Conservation (phyloP, 2,113 vertebrate genomes). For the Girardinichthys multiradiatus region DNA sequence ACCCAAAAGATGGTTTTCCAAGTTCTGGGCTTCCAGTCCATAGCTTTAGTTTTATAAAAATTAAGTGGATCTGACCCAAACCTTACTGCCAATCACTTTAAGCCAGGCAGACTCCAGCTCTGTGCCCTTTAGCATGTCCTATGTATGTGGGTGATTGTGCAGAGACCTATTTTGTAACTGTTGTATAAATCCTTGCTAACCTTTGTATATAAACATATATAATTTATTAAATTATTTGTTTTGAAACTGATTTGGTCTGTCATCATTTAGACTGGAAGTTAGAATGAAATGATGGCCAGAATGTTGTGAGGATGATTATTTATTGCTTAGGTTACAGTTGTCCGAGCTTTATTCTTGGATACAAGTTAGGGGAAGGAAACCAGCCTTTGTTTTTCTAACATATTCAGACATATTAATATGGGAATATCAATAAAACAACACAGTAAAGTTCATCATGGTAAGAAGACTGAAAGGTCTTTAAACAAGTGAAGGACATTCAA, state of each 20-base stretch:
- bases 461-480: no score
- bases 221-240: constrained; percentile 80
- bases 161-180: constrained; percentile 78
- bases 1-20: background rate
- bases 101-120: constrained; percentile 7
- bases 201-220: constrained; percentile 73
- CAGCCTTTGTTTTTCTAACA: no score
- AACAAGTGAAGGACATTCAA: no score
- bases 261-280: background rate
- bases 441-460: no score
- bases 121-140: constrained; percentile 55
- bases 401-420: no score
- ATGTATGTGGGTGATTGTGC: constrained; percentile 57
- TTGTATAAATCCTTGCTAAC: constrained; percentile 80
- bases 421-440: no score
- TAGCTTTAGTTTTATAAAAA: constrained; percentile 18
- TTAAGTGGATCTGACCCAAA: constrained; percentile 29
- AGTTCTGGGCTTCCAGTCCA: background rate
- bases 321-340: no score
- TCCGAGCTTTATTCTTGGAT: no score
- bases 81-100: constrained; percentile 24
- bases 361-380: no score
- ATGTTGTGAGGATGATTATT: no score
- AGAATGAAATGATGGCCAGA: no score
- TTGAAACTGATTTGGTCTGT: constrained; percentile 41